Percentiles rank a stretch among this genome's conserved stretches.
Conservation (phyloP, 2,888 invertebrate genomes). For the Caenorhabditis sp. region DNA sequence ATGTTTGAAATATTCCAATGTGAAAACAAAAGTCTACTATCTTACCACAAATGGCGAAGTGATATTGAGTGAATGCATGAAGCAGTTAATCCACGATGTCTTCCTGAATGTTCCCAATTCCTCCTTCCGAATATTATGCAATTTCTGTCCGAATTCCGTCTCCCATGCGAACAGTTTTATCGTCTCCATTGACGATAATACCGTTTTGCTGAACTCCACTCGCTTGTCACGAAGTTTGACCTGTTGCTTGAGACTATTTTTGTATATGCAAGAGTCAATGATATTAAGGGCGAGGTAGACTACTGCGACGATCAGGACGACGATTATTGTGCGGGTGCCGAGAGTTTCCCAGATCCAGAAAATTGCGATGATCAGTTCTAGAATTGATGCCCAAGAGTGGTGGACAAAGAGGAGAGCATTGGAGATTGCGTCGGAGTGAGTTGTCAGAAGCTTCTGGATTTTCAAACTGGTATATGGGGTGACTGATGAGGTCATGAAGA, state of each 20-base stretch:
- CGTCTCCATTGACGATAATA: slow-evolving; percentile 29
- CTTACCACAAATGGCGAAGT: slow-evolving; percentile 45
- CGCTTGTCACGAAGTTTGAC: slow-evolving; percentile 33
- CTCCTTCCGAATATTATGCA: slow-evolving; percentile 16
- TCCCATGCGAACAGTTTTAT: slow-evolving; percentile 39
- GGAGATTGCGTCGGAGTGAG: slow-evolving; percentile 43
- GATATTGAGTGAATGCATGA: slow-evolving; percentile 42
- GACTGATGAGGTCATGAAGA: slow-evolving; percentile 23
- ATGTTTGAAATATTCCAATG: neutral
- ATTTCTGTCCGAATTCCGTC: slow-evolving; percentile 18
- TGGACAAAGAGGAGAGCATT: slow-evolving; percentile 34
- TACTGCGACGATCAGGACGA: slow-evolving; percentile 28
- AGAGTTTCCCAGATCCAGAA: slow-evolving; percentile 45
- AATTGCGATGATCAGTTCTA: slow-evolving; percentile 35
- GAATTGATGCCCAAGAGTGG: slow-evolving; percentile 35
- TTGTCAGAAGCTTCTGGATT: slow-evolving; percentile 43
- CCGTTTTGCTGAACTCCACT: slow-evolving; percentile 42
- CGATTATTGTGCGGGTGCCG: slow-evolving; percentile 39
- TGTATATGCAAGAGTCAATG: slow-evolving; percentile 29
- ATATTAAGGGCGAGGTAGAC: slow-evolving; percentile 33
- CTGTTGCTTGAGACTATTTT: slow-evolving; percentile 30
- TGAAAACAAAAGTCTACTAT: neutral
- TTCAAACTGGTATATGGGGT: slow-evolving; percentile 30
- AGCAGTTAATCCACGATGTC: slow-evolving; percentile 27
- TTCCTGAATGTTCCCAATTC: slow-evolving; percentile 26